Base-by-base conservation (phyloP, 2,113 vertebrate genomes). In the Nettapus auritus region DNA sequence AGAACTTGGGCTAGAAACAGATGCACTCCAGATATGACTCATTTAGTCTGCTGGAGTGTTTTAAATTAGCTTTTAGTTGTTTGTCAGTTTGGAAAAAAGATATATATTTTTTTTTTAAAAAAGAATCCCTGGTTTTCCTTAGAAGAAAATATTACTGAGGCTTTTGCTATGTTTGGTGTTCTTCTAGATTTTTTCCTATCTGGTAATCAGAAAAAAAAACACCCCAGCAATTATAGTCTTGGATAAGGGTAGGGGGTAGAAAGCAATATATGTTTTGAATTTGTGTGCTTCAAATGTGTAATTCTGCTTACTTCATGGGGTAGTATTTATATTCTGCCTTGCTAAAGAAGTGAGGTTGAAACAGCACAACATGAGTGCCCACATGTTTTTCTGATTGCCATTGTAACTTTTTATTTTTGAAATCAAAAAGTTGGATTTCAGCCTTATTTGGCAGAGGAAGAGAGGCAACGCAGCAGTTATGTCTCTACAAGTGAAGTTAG, bases 11-110 rank as follows among this genome's bases (percentile, higher is more conserved):
- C 63, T 95, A 90, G 88, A 81, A 89, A 96, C 93, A 97, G 94
- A 95, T 94, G 96, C 89, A 94, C 80, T 89, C 81, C 89, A 91
- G 67, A 94, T 95, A 95, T 95, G 94, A 95, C 90, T 96, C 93
- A 96, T 83, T 81, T 91, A 66, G 56, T 77, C 73, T 84, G 48
- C 78, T 77, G 60, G 63, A 85, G 88, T 95, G 93, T 93, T 96
- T 96, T 93, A 95, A 91, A 94, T 96, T 95, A 96, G 73, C 73
- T 92, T 92, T 86, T 46, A 89, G 90, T 95, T 95, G 89, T 94
- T 96, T 95, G 73, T 93, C 63, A 86, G 67, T 89, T 94, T 93
- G 88, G 80, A 81, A 86, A 75, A 90, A 84, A 28, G 44, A 57
- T 48, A 53, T 53, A 64, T 20, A 3, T 56, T 31, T 56, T 55